Evolutionary conservation across 2,113 vertebrate genomes (phyloP), one percentile per base, ranked within the genome.

Genomic region (Burhinus bistriatus): DNA sequence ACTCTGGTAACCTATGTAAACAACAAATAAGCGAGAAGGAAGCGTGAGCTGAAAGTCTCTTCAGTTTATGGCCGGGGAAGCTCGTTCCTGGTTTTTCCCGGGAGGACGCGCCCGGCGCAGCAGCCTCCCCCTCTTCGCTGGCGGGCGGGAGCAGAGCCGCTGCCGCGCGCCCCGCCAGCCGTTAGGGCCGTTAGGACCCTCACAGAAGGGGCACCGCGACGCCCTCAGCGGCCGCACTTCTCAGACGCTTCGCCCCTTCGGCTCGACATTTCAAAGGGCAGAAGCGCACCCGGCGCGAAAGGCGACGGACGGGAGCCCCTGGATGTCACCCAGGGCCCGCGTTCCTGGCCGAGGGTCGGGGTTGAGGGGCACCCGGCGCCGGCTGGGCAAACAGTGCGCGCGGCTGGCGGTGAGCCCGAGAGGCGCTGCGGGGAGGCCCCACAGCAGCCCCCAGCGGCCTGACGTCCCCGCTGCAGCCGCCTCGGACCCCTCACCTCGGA

Each of bases 191-290:
- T 38, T 44, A 10, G 57, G 58, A 16, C 58, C 51, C 77, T 38
- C 59, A 23, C 16, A 6, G 54, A 2, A 2, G 2, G 55, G 9
- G 8, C 54, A 13, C 7, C 1, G 40, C 34, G 20, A 11, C 4
- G 9, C 61, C 26, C 26, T 21, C 17, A 8, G 17, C 22, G 18
- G 30, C 21, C 5, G 34, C 59, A 1, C 44, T 42, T 15, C 30
- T 7, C 6, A 13, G 13, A 6, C 40, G 1, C 14, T 32, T 25
- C 2, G 15, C 12, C 22, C 26, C 32, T 40, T 42, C 11, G 15
- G 73, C 11, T 29, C 4, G 19, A 5, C 22, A 1, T 57, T 66
- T 26, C 54, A 7, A 25, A 23, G 21, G 78, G 83, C 27, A 20
- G 20, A 30, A 61, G 21, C 4, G 16, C 47, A 10, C 21, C 38